A percentile compares a stretch with the other conserved stretches of the same genome.
These are phyloP conservation scores for Trachymyrmex septentrionalis DNA, from an alignment of 1,140 invertebrate genomes.

Conservation along the genomic window DNA sequence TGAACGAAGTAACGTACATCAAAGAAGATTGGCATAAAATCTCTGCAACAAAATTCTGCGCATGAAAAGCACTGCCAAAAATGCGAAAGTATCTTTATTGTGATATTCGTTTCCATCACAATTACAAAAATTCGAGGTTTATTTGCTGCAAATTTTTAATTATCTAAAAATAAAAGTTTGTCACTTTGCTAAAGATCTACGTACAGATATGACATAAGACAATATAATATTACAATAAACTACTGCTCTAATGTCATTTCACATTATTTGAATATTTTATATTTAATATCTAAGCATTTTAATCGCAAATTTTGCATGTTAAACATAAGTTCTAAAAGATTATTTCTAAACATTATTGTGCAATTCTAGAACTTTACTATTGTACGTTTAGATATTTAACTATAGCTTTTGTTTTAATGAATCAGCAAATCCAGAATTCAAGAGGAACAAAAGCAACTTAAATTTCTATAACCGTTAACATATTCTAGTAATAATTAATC, in stretches of 20 bases:
- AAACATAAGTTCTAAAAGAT: neutral
- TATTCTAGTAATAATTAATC: neutral
- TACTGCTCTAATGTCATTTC: neutral
- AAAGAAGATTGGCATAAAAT: conserved; percentile 5
- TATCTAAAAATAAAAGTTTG: neutral
- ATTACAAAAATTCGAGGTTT: neutral
- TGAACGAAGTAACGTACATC: neutral
- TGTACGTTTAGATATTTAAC: neutral
- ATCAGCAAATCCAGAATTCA: neutral
- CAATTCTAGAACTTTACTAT: neutral
- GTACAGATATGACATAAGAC: neutral
- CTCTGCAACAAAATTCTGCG: neutral
- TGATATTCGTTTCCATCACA: neutral
- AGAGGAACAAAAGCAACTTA: neutral
- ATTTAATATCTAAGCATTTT: neutral
- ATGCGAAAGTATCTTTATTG: neutral
- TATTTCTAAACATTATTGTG: neutral
- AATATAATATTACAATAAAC: neutral
- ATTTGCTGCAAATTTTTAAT: neutral
- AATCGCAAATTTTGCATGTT: neutral
- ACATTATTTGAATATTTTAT: neutral
- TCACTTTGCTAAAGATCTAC: neutral
- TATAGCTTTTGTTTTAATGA: neutral
- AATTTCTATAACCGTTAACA: neutral
- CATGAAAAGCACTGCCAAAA: neutral